Evolutionary conservation across 2,113 vertebrate genomes (phyloP), one percentile per base, ranked within the genome.

Genomic region (Oxyura jamaicensis): DNA sequence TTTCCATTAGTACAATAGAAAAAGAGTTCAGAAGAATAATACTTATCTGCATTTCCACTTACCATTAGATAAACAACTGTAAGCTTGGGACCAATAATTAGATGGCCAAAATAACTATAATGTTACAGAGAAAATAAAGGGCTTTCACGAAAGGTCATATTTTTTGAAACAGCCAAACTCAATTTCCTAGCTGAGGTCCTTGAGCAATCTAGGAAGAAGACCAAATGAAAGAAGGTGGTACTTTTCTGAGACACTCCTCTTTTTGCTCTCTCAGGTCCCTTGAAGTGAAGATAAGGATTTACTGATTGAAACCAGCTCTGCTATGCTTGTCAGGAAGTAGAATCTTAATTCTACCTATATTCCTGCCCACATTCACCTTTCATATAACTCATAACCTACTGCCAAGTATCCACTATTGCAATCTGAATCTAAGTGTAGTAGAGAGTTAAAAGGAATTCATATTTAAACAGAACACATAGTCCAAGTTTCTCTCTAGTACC

Each of bases 71-170:
- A 62, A 86, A 1, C 6, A 18, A 55, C 48, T 36, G 68, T 52
- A 53, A 52, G 50, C 26, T 72, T 83, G 67, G 26, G 16, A 74
- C 25, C 80, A 71, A 62, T 12, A 59, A 55, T 84, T 92, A 75
- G 14, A 41, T 74, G 1, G 71, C 35, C 21, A 84, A 77, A 94
- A 77, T 62, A 74, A 20, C 19, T 74, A 8, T 23, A 16, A 35
- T 35, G 31, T 53, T 90, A 13, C 75, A 62, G 6, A 66, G 29
- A 80, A 28, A 7, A 36, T 9, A 41, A 39, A 48, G 12, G 4
- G 0, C 0, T 2, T 52, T 90, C 29, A 48, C 5, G 4, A 72
- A 76, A 66, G 3, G 7, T 79, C 7, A 8, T 1, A 1, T 25
- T 42, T 67, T 69, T 83, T 35, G 6, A 41, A 84, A 63, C 23